These are phyloP conservation scores for Danaus plexippus DNA, from an alignment of 1,140 invertebrate genomes.

Conservation along the genomic window DNA sequence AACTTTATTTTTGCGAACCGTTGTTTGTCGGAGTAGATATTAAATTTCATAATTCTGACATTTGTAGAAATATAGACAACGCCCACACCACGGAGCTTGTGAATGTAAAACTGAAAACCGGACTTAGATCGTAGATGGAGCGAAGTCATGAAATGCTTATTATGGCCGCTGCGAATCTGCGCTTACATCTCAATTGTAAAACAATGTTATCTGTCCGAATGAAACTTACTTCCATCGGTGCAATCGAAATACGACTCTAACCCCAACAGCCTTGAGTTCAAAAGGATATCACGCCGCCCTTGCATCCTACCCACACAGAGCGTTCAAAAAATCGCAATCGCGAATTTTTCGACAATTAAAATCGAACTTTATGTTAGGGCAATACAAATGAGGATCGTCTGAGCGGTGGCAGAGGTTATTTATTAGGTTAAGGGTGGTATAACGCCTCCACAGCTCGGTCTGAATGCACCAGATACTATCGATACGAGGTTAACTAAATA, in stretches of 20 bases:
- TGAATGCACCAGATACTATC: slow-evolving; percentile 29
- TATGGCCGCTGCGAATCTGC: slow-evolving; percentile 27
- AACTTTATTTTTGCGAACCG: slow-evolving; percentile 5
- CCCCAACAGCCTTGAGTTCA: slow-evolving; percentile 10
- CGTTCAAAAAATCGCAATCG: slow-evolving; percentile 27
- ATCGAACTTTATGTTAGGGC: slow-evolving; percentile 20
- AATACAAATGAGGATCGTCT: slow-evolving; percentile 23
- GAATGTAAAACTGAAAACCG: slow-evolving; percentile 16
- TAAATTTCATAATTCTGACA: too few relatives aligned
- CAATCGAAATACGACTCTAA: slow-evolving; percentile 23
- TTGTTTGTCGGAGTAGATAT: too few relatives aligned
- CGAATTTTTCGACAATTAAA: slow-evolving; percentile 19
- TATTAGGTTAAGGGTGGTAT: slow-evolving; percentile 38
- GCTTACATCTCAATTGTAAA: slow-evolving; percentile 48
- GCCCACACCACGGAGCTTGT: slow-evolving; percentile 4
- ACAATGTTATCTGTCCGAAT: slow-evolving; percentile 40
- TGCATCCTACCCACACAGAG: slow-evolving; percentile 11
- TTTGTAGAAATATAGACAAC: neutral
- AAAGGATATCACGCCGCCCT: slow-evolving; percentile 18
- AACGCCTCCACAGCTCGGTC: slow-evolving; percentile 35
- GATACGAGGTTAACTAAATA: slow-evolving; percentile 36
- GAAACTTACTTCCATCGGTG: slow-evolving; percentile 13
- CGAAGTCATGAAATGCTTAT: slow-evolving; percentile 33
- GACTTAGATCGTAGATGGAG: slow-evolving; percentile 16
- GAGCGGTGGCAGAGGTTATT: slow-evolving; percentile 24